These are phyloP conservation scores for Neopipo cinnamomea DNA, from an alignment of 2,113 vertebrate species.

Conservation along the genomic window DNA sequence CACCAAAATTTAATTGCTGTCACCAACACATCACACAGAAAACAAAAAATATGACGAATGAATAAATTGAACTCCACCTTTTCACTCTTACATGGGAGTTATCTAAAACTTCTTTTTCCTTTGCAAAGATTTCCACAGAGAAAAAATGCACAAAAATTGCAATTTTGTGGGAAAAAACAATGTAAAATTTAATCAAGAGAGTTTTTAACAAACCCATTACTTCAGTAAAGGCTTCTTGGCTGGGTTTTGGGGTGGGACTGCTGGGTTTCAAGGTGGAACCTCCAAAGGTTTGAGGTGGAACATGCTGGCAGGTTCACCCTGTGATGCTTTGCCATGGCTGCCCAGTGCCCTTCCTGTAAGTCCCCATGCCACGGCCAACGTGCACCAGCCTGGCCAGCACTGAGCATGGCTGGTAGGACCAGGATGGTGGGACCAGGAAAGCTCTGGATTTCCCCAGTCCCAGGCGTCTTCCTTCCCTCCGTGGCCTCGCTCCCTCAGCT, in stretches of 20 bases:
- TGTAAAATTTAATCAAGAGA: background rate
- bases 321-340: background rate
- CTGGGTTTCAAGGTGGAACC: too few species aligned
- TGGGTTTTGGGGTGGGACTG: background rate
- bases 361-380: fast-evolving
- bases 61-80: background rate
- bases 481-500: background rate
- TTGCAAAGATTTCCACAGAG: background rate
- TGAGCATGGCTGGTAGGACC: background rate
- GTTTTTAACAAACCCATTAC: background rate
- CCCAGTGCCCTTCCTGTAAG: fast-evolving
- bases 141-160: background rate
- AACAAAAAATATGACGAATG: background rate
- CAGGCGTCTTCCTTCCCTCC: background rate
- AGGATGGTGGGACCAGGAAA: background rate
- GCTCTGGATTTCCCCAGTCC: background rate
- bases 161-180: background rate
- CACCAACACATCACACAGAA: background rate
- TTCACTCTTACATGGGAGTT: background rate
- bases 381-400: too few species aligned
- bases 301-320: background rate
- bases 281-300: too few species aligned
- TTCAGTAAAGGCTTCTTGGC: background rate
- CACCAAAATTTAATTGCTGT: background rate
- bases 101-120: background rate